Evolutionary conservation across 2,797 vertebrate species (phyloP), one percentile per base, ranked within the genome.

Genomic region (Sebastes hubbsi): DNA sequence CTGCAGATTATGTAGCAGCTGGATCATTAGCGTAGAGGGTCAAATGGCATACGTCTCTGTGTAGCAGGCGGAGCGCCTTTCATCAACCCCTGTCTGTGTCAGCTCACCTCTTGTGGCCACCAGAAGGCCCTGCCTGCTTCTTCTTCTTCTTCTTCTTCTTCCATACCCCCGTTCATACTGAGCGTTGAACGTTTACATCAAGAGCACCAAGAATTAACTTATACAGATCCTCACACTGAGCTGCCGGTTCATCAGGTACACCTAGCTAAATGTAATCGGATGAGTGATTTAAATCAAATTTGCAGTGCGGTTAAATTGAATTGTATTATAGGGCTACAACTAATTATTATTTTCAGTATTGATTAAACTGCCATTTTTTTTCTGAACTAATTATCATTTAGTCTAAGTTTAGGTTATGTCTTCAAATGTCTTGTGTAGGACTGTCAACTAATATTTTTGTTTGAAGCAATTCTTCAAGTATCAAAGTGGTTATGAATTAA

Each of bases 1-100:
- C 73, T 60, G 82, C 86, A 94, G 88, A 93, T 93, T 91, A 91
- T 83, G 82, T 81, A 91, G 88, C 93, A 91, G 94, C 92, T 94
- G 88, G 86, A 91, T 94, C 92, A 93, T 95, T 94, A 95, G 88
- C 70, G 75, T 77, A 36, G 62, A 88, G 86, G 93, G 92, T 92
- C 93, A 90, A 93, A 93, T 92, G 80, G 90, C 87, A 83, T 83
- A 73, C 58, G 69, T 86, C 88, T 90, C 76, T 7, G 27, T 89
- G 87, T 89, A 75, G 82, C 36, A 7, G 87, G 81, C 12, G 20
- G 71, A 74, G 78, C 8, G 38, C 78, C 80, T 90, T 92, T 93
- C 87, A 87, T 92, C 88, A 83, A 72, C 83, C 70, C 54, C 55
- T 52, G 72, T 59, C 64, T 79, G 83, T 58, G 73, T 82, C 79